phyloP scores from a whole-genome alignment of 2,797 vertebrate species.

The Channa striata region DNA sequence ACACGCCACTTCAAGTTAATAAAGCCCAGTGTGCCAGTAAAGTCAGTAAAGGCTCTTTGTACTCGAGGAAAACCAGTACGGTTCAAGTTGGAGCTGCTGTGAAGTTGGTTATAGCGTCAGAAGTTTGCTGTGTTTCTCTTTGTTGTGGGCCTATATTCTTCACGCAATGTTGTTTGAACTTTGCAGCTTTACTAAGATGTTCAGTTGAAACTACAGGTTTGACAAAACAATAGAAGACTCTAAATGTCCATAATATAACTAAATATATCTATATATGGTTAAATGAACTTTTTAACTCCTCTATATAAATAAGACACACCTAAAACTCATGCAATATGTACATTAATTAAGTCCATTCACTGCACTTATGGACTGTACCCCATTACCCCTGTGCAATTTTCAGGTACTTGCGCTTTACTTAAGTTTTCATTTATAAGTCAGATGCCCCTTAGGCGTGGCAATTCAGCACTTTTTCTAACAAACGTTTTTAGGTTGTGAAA shows the following conservation, averaged over 20 bases:
- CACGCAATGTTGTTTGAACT: slow-evolving; percentile 22
- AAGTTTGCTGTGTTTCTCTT: slow-evolving; percentile 35
- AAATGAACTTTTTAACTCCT: no score
- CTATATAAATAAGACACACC: no score
- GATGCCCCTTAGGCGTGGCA: no score
- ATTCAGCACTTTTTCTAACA: no score
- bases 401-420: no score
- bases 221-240: not conserved
- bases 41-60: slow-evolving; percentile 40
- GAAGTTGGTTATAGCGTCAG: slow-evolving; percentile 17
- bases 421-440: no score
- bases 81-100: slow-evolving; percentile 10
- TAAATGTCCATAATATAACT: not conserved
- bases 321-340: no score
- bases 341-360: no score
- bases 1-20: slow-evolving; percentile 62
- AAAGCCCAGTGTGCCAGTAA: slow-evolving; percentile 62
- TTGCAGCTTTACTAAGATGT: slow-evolving; percentile 9
- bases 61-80: slow-evolving; percentile 23
- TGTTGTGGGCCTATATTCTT: slow-evolving; percentile 20
- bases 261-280: no score
- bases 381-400: no score
- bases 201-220: not conserved
- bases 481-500: no score
- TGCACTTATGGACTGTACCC: no score